Conservation (phyloP, 2,113 vertebrate species). For the Orthochromis indermauri region DNA sequence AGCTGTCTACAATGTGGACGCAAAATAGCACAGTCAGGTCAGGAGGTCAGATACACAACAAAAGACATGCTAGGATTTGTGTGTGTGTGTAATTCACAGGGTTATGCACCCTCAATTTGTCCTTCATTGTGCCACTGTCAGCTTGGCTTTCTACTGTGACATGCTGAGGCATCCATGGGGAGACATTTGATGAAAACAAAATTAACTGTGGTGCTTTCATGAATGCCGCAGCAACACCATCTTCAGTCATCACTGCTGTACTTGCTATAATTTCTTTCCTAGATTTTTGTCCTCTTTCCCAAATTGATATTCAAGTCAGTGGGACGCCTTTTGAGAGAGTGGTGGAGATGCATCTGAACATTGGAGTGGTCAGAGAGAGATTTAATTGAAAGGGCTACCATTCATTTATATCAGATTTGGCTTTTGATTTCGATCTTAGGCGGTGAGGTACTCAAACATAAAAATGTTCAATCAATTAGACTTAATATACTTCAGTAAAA, state of each 20-base stretch:
- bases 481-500: background rate
- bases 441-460: background rate
- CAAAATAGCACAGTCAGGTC: background rate
- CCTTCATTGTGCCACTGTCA: background rate
- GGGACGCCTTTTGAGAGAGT: background rate
- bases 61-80: background rate
- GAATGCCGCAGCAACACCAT: background rate
- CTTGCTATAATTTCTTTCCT: background rate
- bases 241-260: background rate
- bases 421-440: background rate
- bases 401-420: background rate
- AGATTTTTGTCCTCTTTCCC: fast-evolving
- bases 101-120: background rate
- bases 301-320: background rate
- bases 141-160: background rate
- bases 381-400: background rate
- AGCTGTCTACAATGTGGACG: background rate
- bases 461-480: background rate
- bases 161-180: background rate
- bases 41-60: background rate
- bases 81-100: background rate
- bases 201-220: background rate
- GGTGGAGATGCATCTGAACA: background rate
- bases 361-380: background rate
- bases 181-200: background rate